Percentiles rank a stretch among this genome's conserved stretches.
Conservation (phyloP, 1,140 invertebrate genomes). For the Chironomus tepperi region DNA sequence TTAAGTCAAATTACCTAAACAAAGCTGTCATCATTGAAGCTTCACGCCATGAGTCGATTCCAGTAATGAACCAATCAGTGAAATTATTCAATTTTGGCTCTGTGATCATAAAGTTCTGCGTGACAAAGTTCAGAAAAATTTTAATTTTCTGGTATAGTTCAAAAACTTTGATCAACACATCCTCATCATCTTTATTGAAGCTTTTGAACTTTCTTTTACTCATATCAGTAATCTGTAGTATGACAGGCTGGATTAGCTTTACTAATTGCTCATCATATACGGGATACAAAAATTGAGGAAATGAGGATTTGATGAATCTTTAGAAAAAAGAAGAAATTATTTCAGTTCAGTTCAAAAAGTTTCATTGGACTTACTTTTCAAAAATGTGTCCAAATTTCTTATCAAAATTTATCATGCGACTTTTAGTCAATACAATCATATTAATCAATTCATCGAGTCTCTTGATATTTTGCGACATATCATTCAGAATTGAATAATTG, state of each 20-base stretch:
- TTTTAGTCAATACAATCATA: slow-evolving; percentile 68
- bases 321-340: too few species aligned
- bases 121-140: slow-evolving; percentile 58
- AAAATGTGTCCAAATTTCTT: slow-evolving; percentile 77
- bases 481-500: neutral
- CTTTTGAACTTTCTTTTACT: slow-evolving; percentile 34
- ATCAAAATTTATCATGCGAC: slow-evolving; percentile 68
- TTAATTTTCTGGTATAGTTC: slow-evolving; percentile 84
- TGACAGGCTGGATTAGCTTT: slow-evolving; percentile 57
- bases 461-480: slow-evolving; percentile 43
- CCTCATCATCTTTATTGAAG: slow-evolving; percentile 28
- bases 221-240: slow-evolving; percentile 60
- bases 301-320: slow-evolving; percentile 60
- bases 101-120: slow-evolving; percentile 48
- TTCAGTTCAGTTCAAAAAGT: too few species aligned
- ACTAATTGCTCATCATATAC: slow-evolving; percentile 69
- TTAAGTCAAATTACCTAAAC: neutral
- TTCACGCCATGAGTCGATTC: slow-evolving; percentile 82
- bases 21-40: slow-evolving; percentile 80
- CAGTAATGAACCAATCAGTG: slow-evolving; percentile 78
- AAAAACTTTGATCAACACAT: slow-evolving; percentile 77
- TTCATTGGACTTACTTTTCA: slow-evolving; percentile 46
- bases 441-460: slow-evolving; percentile 66
- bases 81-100: slow-evolving; percentile 58
- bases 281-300: slow-evolving; percentile 59